Evolutionary conservation across 2,113 vertebrate species (phyloP), one percentile per base, ranked within the genome.

Genomic region (Microcebus jonahi): DNA sequence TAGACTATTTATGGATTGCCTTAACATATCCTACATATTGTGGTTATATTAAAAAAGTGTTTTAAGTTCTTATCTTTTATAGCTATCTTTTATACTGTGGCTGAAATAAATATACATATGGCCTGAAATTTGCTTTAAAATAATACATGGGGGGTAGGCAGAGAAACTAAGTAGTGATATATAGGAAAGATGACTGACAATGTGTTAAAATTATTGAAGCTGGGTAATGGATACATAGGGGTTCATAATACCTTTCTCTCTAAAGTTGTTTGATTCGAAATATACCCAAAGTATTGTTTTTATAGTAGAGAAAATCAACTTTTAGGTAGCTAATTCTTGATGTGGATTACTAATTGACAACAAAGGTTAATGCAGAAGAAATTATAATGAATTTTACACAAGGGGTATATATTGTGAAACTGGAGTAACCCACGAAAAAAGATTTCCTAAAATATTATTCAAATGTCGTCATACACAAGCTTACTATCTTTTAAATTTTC

Each of bases 111-210:
- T 36, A 87, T 23, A 88, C 14, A 77, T 20, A 79, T 39, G 63
- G 23, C 70, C 70, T 88, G 39, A 96, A 77, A 95, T 71, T 55
- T 91, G 71, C 89, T 93, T 79, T 92, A 63, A 94, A 88, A 57
- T 76, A 76, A 55, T 83, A 83, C 59, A 76, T 76, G 86, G 59
- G 36, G 65, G 85, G 36, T 67, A 63, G 67, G 65, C 57, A 80
- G 45, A 73, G 75, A 89, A 89, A 77, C 20, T 25, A 65, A 55
- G 20, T 88, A n/a, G 53, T 13, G 42, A 76, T 39, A 70, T n/a
- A 82, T 5, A 53, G 61, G 20, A 82, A 87, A 91, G 11, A 67
- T 50, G 57, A 91, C 1, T 50, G 25, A 65, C 25, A 20, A 85
- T 55, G 77, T 70, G 29, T 21, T 59, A 10, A 71, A 93, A 92